Conservation (phyloP, 2,888 invertebrate genomes). For the Bugulina stolonifera region DNA sequence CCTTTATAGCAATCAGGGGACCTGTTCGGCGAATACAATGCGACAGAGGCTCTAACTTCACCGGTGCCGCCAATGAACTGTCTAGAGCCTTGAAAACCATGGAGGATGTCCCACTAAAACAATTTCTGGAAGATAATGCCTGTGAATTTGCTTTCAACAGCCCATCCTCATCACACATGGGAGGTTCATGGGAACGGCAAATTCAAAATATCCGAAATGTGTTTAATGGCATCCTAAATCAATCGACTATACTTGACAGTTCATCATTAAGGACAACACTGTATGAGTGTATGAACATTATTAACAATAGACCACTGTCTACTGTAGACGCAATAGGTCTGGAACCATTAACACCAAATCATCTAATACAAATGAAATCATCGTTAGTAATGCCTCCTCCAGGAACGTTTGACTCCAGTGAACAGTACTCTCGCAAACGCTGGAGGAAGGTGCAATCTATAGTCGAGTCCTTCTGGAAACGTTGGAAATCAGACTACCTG, state of each 20-base stretch:
- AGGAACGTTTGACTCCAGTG: background rate
- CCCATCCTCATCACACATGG: background rate
- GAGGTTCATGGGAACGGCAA: background rate
- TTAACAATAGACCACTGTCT: background rate
- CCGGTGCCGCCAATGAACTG: background rate
- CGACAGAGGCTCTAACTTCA: background rate
- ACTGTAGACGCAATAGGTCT: background rate
- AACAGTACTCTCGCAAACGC: background rate
- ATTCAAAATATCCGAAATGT: background rate
- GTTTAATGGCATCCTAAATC: background rate
- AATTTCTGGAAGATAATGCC: background rate
- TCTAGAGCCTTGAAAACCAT: background rate
- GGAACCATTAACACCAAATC: background rate
- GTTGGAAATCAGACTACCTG: background rate
- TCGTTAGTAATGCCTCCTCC: background rate
- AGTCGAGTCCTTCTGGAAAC: background rate
- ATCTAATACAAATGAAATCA: background rate
- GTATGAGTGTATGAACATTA: background rate
- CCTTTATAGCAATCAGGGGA: too few species aligned
- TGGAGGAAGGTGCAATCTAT: background rate
- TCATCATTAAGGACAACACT: background rate
- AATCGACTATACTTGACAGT: background rate
- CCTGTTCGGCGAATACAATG: too few species aligned
- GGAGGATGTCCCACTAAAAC: background rate
- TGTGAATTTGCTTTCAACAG: background rate